Conservation (phyloP, 2,797 vertebrate genomes). For the Mycteria americana region DNA sequence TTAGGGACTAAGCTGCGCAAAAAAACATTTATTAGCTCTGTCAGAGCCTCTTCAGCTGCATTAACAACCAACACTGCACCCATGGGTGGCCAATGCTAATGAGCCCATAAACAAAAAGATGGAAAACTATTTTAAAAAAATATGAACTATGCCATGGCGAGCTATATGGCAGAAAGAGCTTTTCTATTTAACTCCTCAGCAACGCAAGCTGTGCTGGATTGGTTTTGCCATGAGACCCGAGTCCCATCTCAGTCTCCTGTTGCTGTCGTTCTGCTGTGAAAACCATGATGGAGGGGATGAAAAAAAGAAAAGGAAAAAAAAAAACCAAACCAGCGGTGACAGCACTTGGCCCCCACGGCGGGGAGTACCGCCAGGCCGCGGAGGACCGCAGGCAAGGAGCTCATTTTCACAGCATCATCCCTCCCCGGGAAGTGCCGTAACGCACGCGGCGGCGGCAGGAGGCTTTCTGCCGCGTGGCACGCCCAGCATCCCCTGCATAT, state of each 20-base stretch:
- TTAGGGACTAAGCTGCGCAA: background rate
- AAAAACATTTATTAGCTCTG: background rate
- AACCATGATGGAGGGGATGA: background rate
- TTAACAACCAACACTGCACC: background rate
- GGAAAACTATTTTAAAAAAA: background rate
- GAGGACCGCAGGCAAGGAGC: background rate
- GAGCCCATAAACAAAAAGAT: background rate
- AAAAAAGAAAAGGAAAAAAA: background rate
- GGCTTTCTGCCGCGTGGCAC: background rate
- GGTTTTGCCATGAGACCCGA: fast-evolving
- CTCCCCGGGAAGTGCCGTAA: background rate
- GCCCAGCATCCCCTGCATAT: background rate
- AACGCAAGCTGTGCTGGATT: background rate
- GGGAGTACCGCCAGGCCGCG: fast-evolving
- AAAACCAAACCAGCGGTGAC: background rate
- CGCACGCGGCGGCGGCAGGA: background rate
- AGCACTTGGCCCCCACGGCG: background rate
- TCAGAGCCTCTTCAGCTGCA: conserved; percentile 26
- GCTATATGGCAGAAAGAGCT: background rate
- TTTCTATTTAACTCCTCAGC: background rate
- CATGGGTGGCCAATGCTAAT: background rate
- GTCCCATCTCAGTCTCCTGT: background rate
- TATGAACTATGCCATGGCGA: background rate
- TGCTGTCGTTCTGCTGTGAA: background rate
- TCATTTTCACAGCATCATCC: background rate